Conservation (phyloP, 1,140 invertebrate species). For the Halyomorpha halys region DNA sequence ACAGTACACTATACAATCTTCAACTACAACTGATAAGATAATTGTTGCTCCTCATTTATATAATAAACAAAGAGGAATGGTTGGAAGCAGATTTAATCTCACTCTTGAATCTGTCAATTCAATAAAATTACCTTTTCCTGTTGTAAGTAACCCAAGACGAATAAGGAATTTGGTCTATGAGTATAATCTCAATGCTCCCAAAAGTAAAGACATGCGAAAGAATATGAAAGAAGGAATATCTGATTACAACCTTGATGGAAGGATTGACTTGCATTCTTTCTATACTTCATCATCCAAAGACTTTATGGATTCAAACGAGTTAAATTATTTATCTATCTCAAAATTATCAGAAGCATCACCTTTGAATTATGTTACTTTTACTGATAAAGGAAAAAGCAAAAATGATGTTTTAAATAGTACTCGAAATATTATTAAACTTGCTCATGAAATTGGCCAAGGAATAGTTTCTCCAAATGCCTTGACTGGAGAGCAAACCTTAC, state of each 20-base stretch:
- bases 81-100: slow-evolving; percentile 30
- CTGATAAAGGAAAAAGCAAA: too few relatives aligned
- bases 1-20: slow-evolving; percentile 32
- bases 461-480: slow-evolving; percentile 45
- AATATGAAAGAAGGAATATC: too few relatives aligned
- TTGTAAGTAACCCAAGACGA: slow-evolving; percentile 21
- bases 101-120: slow-evolving; percentile 29
- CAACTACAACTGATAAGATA: slow-evolving; percentile 31
- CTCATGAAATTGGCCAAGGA: slow-evolving; percentile 44
- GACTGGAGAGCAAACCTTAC: slow-evolving; percentile 42
- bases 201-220: too few relatives aligned
- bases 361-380: too few relatives aligned
- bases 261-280: background rate
- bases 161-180: slow-evolving; percentile 30
- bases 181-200: slow-evolving; percentile 24
- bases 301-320: slow-evolving; percentile 29
- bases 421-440: slow-evolving; percentile 39
- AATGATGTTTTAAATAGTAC: too few relatives aligned
- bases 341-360: slow-evolving; percentile 31
- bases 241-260: too few relatives aligned
- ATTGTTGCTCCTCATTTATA: slow-evolving; percentile 27
- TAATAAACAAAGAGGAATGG: slow-evolving; percentile 29
- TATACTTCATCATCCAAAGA: slow-evolving; percentile 22
- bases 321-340: slow-evolving; percentile 36
- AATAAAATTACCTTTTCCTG: slow-evolving; percentile 22